Evolutionary conservation across 2,113 vertebrate genomes (phyloP), one percentile per base, ranked within the genome.

Genomic region (Chaenogobius annularis): DNA sequence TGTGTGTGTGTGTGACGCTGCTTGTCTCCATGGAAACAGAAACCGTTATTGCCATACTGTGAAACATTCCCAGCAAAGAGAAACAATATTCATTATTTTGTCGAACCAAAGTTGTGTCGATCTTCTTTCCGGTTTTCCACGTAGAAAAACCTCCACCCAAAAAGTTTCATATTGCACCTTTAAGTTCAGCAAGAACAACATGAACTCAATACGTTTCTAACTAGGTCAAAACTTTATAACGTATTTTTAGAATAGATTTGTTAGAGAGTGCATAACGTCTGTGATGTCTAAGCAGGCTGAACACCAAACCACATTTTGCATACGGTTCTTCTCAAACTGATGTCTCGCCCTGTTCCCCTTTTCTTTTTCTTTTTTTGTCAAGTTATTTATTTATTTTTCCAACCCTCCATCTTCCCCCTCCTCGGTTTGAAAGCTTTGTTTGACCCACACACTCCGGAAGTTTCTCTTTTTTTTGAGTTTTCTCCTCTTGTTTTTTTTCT

Each of bases 321-420:
- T 83, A 84, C 70, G 5, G 35, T 63, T 35, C 72, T 65, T 83
- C 69, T 85, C 74, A 88, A 80, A 84, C 22, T 83, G 81, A 89
- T 85, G 89, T 72, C 61, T 85, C 75, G 76, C 69, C 69, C 26
- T 73, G 59, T 79, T 44, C 72, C 52, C 73, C 26, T 31, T 31
- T 31, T 31, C 4, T 4, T 69, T 80, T 79, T 37, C 72, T 47
- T 70, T 69, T 82, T 74, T 70, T 13, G 70, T 62, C n/a, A 66
- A 56, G 52, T 31, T 26, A 67, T 67, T 48, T 63, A 69, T 74
- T 74, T 72, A 78, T 50, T 66, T 74, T 70, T 40, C 52, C 50
- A 68, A 70, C 83, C 71, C 80, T n/a, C 63, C 81, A 72, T 80
- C 35, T 81, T 79, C 68, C 79, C 68, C 79, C 58, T 81, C 2